Evolutionary conservation across 2,113 vertebrate species (phyloP).

Genomic region (Anhinga rufa): DNA sequence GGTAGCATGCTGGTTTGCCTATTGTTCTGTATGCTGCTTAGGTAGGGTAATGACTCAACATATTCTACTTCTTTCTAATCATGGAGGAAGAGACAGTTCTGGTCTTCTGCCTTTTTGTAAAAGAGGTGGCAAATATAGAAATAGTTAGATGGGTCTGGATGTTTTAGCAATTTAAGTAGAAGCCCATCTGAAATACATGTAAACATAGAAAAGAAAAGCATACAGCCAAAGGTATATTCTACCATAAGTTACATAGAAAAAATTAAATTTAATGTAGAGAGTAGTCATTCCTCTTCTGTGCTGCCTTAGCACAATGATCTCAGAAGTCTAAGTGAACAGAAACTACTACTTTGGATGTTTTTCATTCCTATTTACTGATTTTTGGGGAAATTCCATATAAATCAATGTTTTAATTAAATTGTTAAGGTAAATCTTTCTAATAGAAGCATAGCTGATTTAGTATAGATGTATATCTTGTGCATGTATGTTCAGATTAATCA

Average conservation of each 20-base stretch:
- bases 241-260: neutral
- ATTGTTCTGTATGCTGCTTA: neutral
- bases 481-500: slow-evolving; percentile 29
- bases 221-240: neutral
- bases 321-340: neutral
- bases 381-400: neutral
- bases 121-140: neutral
- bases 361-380: neutral
- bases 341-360: neutral
- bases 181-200: neutral
- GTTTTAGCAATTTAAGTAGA: neutral
- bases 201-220: neutral
- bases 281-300: neutral
- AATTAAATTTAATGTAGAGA: neutral
- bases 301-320: neutral
- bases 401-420: slow-evolving; percentile 44
- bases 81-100: neutral
- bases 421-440: neutral
- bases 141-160: neutral
- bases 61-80: neutral
- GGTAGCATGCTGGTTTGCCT: neutral
- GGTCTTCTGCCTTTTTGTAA: neutral
- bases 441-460: neutral
- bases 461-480: slow-evolving; percentile 11
- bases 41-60: neutral